phyloP scores from a whole-genome alignment of 2,888 invertebrate species.

The Vannuccia rotundouncinata region DNA sequence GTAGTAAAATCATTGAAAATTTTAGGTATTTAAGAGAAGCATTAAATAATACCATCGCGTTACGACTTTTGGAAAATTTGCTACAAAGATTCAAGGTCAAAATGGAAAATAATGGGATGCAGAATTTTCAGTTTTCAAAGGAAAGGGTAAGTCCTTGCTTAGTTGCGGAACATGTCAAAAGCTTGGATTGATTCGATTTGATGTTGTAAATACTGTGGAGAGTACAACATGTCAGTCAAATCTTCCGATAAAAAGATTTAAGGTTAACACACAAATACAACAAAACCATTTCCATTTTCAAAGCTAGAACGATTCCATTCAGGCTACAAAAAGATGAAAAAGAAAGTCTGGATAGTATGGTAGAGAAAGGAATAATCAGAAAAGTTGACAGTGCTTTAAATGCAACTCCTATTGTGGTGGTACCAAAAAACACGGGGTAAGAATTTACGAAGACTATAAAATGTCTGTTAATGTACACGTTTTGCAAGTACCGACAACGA shows the following conservation, averaged over 20 bases:
- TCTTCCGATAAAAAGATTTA: not conserved
- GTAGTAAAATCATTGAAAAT: too few species aligned
- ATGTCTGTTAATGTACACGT: too few species aligned
- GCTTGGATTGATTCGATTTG: conserved; percentile 11
- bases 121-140: not conserved
- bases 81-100: conserved; percentile 2
- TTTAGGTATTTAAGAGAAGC: too few species aligned
- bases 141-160: conserved; percentile 13
- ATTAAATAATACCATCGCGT: not conserved
- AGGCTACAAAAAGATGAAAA: conserved; percentile 1
- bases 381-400: not conserved
- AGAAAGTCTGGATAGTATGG: conserved; percentile 20
- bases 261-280: not conserved
- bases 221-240: conserved; percentile 6
- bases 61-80: conserved; percentile 6
- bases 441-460: too few species aligned
- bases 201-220: conserved; percentile 20
- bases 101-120: conserved; percentile 1
- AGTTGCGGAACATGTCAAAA: not conserved
- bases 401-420: too few species aligned
- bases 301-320: conserved; percentile 11
- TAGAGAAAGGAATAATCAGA: conserved; percentile 20
- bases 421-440: too few species aligned
- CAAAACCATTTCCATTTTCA: conserved; percentile 13
- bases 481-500: too few species aligned